phyloP scores from a whole-genome alignment of 2,888 invertebrate genomes.

The Aromia moschata region DNA sequence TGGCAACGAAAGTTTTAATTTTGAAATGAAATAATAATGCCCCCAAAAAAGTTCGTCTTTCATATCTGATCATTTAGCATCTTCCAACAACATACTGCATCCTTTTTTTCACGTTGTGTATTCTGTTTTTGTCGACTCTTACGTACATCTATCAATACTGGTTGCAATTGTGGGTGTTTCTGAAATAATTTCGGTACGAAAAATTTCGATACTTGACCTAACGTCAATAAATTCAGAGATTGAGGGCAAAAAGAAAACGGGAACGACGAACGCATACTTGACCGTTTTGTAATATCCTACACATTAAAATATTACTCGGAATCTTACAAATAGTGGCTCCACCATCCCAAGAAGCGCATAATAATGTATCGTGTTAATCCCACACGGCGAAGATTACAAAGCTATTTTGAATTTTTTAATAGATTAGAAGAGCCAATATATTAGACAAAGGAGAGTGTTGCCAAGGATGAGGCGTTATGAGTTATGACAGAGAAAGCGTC shows the following conservation, averaged over 20 bases:
- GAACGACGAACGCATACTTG: background rate
- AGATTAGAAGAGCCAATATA: background rate
- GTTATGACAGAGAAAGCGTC: constrained; percentile 1
- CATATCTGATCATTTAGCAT: too few relatives aligned
- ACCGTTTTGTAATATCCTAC: background rate
- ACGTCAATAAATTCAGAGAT: background rate
- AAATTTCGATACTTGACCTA: background rate
- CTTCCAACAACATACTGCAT: too few relatives aligned
- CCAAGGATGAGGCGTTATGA: background rate
- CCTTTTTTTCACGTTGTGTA: too few relatives aligned
- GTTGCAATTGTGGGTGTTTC: too few relatives aligned
- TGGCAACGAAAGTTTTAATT: too few relatives aligned
- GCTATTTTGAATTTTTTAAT: background rate
- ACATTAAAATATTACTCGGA: background rate
- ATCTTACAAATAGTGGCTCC: background rate
- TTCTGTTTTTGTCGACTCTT: too few relatives aligned
- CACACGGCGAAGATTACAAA: background rate
- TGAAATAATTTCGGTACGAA: too few relatives aligned
- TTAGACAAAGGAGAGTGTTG: background rate
- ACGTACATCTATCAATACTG: too few relatives aligned
- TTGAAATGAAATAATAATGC: too few relatives aligned
- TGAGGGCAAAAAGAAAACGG: background rate
- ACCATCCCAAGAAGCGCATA: background rate
- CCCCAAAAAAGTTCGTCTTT: too few relatives aligned
- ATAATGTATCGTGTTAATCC: background rate